phyloP scores from a whole-genome alignment of 2,888 invertebrate genomes.

The Cyrtodaria siliqua region DNA sequence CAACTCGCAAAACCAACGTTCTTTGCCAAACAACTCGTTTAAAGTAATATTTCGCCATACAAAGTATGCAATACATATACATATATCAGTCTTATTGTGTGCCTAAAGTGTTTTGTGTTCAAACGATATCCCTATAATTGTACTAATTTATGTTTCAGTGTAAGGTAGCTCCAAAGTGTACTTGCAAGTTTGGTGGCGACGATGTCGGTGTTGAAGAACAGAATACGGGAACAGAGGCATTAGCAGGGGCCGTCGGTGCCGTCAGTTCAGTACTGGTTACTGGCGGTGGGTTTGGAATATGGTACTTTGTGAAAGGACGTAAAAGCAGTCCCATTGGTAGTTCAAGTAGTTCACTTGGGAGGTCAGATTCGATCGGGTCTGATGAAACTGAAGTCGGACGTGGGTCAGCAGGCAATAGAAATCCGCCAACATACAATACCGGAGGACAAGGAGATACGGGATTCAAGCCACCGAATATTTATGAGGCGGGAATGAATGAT shows the following conservation, averaged over 20 bases:
- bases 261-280: conserved; percentile 59
- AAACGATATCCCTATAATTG: neutral
- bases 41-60: too few relatives aligned
- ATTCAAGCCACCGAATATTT: conserved; percentile 43
- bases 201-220: conserved; percentile 55
- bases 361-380: conserved; percentile 11
- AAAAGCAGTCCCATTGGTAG: conserved; percentile 15
- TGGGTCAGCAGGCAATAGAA: conserved; percentile 19
- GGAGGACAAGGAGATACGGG: neutral
- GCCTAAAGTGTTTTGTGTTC: too few relatives aligned
- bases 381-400: conserved; percentile 18
- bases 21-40: too few relatives aligned
- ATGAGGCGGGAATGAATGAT: conserved; percentile 37
- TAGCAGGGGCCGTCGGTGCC: conserved; percentile 67
- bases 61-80: too few relatives aligned
- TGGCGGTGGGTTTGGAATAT: conserved; percentile 63
- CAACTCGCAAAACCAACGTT: too few relatives aligned
- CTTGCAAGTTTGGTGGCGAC: conserved; percentile 54
- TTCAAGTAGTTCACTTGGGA: conserved; percentile 7
- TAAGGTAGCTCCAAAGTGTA: conserved; percentile 58
- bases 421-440: conserved; percentile 26
- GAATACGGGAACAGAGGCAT: conserved; percentile 53
- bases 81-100: too few relatives aligned
- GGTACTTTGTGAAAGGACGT: conserved; percentile 48
- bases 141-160: conserved; percentile 44